Base-by-base conservation (phyloP, 1,140 invertebrate genomes). In the Heliconius hewitsoni region DNA sequence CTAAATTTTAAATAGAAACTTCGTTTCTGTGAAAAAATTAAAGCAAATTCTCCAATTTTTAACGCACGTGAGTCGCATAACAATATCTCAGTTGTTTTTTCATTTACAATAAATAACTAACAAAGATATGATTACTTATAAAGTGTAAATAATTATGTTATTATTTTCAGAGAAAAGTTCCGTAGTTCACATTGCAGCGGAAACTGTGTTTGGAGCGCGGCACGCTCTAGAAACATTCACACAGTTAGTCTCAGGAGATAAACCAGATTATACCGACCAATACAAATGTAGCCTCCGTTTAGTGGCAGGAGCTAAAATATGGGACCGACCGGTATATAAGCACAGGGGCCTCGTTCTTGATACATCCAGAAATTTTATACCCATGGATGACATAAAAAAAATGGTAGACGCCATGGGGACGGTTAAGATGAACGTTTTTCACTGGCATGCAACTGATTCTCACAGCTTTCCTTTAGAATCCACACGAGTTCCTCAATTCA, bases 401-500 rank as follows among this genome's bases (percentile, higher is more conserved):
- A 97, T 97, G 3, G 93, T 98, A 1, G 97, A 98, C 84, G 97
- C 96, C 5, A 98, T 98, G 97, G 96, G 97, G 0, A 95, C 96
- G 0, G 96, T 96, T 30, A 98, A 98, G 91, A 90, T 98, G 81
- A 98, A 98, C 85, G 96, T 97, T 0, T 96, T 98, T 50, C 98
- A 98, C 87, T 98, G 97, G 97, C 97, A 98, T 85, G 96, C 97
- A 2, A 97, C 97, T 1, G 98, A 98, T 87, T 96, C 97, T 0
- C 98, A 98, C 80, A 98, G 97, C 87, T 98, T 98, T 90, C 97
- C 98, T 0, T 95, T 98, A 81, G 96, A 97, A 73, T 96, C 97
- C 0, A 95, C 94, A 2, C 94, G 96, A 27, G 96, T 97, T 42
- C 97, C 98, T 0, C 96, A 97, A 85, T 96, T 98, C 95, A 96